Percentiles rank a stretch among this genome's conserved stretches.
phyloP scores from a whole-genome alignment of 2,888 invertebrate species.

The Biston stratarius region DNA sequence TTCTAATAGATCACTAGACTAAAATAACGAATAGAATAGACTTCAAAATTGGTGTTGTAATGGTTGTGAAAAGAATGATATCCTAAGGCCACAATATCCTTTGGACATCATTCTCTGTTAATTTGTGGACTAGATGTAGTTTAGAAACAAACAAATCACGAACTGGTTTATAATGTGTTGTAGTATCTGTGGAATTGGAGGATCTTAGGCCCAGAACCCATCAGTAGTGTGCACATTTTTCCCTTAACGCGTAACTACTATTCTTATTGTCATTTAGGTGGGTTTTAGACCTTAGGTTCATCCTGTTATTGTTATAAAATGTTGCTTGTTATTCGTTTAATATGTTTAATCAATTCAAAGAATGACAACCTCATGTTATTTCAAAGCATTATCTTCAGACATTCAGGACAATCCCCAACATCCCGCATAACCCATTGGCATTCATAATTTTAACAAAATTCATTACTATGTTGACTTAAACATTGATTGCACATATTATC shows the following conservation, averaged over 20 bases:
- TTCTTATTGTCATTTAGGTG: too few species aligned
- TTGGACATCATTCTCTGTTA: too few species aligned
- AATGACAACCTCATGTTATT: conserved; percentile 57
- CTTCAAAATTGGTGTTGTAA: too few species aligned
- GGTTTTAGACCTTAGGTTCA: neutral
- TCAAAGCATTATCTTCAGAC: conserved; percentile 63
- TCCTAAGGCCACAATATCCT: too few species aligned
- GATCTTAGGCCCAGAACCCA: too few species aligned
- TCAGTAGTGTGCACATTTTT: too few species aligned
- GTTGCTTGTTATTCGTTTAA: neutral
- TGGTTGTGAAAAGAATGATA: too few species aligned
- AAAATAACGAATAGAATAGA: too few species aligned
- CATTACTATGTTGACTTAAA: conserved; percentile 42
- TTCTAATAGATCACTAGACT: too few species aligned
- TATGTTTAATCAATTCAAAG: conserved; percentile 5
- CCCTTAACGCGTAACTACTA: too few species aligned
- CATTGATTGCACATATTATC: conserved; percentile 74
- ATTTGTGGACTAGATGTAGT: too few species aligned
- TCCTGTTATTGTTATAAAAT: neutral
- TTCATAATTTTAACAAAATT: conserved; percentile 58
- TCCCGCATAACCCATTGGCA: conserved; percentile 56
- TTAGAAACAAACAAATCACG: neutral
- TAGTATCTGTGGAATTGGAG: neutral
- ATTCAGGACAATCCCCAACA: conserved; percentile 34
- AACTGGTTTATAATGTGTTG: neutral